Conservation (phyloP, 53 echinoderm and acorn worm genomes). For the Paracentrotus lividus region DNA sequence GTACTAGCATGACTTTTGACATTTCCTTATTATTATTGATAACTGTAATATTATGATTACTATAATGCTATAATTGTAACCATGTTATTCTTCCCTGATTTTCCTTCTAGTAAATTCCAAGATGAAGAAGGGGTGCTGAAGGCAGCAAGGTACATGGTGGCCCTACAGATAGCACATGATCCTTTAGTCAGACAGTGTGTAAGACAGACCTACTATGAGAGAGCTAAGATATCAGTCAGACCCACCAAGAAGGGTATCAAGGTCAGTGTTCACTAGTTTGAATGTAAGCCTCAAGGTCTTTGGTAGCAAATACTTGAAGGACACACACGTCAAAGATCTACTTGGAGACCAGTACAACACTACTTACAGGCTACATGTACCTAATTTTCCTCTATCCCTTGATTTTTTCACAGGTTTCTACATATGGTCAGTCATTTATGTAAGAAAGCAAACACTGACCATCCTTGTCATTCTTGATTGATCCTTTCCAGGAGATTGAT, state of each 20-base stretch:
- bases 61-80: no score
- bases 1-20: no score
- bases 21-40: no score
- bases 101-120: conserved; percentile 83
- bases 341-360: conserved; percentile 85
- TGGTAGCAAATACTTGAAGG: conserved; percentile 91
- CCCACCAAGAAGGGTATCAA: conserved; percentile 98
- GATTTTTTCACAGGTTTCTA: no score
- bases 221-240: conserved; percentile 93
- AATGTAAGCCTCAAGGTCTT: no score
- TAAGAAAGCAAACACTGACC: no score
- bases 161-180: conserved; percentile 94
- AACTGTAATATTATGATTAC: no score
- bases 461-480: not conserved
- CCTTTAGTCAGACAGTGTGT: conserved; percentile 96
- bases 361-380: no score
- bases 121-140: conserved; percentile 83
- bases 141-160: conserved; percentile 95
- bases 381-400: no score
- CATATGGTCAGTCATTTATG: no score
- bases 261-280: conserved; percentile 67
- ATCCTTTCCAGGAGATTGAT: conserved; percentile 89
- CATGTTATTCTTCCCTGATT: not conserved
- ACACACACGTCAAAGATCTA: conserved; percentile 92
- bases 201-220: conserved; percentile 94